phyloP scores from a whole-genome alignment of 2,888 invertebrate genomes.

The Caenorhabditis sinica region DNA sequence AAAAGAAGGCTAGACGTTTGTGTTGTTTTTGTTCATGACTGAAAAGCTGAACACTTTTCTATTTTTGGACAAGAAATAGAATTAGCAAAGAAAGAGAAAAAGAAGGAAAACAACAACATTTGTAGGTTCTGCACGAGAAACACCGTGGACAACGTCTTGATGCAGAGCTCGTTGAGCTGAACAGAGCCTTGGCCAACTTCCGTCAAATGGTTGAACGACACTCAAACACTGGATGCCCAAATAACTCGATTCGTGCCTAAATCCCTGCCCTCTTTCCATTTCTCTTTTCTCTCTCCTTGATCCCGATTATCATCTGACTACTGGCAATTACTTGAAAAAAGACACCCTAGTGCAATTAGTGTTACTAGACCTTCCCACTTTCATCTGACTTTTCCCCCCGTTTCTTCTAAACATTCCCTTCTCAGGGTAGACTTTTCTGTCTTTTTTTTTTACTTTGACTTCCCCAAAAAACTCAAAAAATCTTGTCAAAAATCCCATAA shows the following conservation, averaged over 20 bases:
- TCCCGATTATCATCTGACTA: slow-evolving; percentile 16
- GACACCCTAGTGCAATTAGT: slow-evolving; percentile 46
- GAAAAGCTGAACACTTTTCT: slow-evolving; percentile 7
- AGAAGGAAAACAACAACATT: slow-evolving; percentile 19
- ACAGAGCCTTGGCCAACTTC: slow-evolving; percentile 52
- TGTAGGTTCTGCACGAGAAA: slow-evolving; percentile 70
- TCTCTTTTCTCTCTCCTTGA: background rate
- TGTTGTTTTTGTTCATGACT: slow-evolving; percentile 19
- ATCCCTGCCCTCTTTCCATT: background rate
- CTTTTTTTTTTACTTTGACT: background rate
- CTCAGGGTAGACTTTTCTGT: slow-evolving; percentile 45
- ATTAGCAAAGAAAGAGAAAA: background rate
- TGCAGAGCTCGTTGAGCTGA: slow-evolving; percentile 64
- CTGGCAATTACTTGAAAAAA: slow-evolving; percentile 26
- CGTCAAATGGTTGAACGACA: slow-evolving; percentile 52
- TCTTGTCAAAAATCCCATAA: background rate
- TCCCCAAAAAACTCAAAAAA: background rate
- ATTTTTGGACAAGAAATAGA: slow-evolving; percentile 6
- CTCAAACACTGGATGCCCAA: slow-evolving; percentile 45
- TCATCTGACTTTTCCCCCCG: background rate
- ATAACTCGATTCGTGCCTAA: slow-evolving; percentile 35
- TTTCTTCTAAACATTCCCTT: slow-evolving; percentile 49
- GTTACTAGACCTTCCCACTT: slow-evolving; percentile 9
- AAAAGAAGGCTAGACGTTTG: background rate
- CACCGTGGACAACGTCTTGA: slow-evolving; percentile 65